These are phyloP conservation scores for Hyaena hyaena DNA, from an alignment of 2,113 vertebrate species.

Conservation along the genomic window DNA sequence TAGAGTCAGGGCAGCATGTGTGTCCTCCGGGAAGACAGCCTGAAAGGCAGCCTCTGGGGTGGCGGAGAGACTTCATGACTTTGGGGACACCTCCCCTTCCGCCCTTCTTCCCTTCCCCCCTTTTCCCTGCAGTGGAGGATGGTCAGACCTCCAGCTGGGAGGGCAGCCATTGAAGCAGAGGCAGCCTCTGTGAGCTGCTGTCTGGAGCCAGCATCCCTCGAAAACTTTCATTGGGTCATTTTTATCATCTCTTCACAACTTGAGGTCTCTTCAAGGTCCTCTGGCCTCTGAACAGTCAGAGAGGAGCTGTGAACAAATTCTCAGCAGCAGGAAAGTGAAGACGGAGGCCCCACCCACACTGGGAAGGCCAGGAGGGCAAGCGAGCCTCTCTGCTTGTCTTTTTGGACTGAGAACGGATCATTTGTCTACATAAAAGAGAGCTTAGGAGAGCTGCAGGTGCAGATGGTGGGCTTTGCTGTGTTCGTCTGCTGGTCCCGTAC, in stretches of 20 bases:
- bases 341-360: not conserved
- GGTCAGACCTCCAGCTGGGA: not conserved
- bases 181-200: not conserved
- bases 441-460: not conserved
- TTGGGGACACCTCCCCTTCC: too few species aligned
- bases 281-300: not conserved
- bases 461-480: not conserved
- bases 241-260: not conserved
- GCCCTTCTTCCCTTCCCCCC: not conserved
- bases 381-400: not conserved
- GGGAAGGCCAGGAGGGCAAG: not conserved
- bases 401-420: not conserved
- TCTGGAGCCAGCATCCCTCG: not conserved
- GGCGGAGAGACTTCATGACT: not conserved
- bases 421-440: not conserved
- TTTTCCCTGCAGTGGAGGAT: not conserved
- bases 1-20: not conserved
- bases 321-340: not conserved
- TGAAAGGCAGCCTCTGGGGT: too few species aligned
- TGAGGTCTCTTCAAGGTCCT: not conserved
- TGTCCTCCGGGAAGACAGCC: not conserved
- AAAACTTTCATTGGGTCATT: not conserved
- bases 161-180: too few species aligned
- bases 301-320: not conserved
- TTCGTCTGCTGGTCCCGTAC: not conserved